phyloP scores from a whole-genome alignment of 2,113 vertebrate genomes.

The Ceuthmochares aereus region DNA sequence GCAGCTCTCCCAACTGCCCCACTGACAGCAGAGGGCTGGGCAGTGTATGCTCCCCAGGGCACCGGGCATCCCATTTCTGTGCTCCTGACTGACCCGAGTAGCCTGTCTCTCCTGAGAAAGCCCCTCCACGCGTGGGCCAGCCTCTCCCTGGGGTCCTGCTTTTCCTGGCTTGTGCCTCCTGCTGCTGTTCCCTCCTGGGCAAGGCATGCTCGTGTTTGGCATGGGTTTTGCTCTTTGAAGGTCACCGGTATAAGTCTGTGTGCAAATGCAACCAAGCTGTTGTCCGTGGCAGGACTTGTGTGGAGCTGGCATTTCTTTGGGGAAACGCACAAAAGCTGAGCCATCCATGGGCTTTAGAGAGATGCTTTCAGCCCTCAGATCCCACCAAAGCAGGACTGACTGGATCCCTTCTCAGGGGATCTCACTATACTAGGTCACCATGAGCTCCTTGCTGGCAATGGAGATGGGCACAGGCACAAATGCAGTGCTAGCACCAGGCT shows the following conservation, averaged over 20 bases:
- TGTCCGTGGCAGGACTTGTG: background rate
- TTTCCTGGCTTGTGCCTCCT: background rate
- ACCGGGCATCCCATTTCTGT: background rate
- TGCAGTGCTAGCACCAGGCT: background rate
- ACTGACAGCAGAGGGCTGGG: background rate
- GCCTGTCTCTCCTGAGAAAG: background rate
- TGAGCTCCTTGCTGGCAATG: background rate
- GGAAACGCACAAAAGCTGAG: background rate
- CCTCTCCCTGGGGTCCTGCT: background rate
- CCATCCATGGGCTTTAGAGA: background rate
- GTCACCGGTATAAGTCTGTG: accelerated
- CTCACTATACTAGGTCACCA: background rate
- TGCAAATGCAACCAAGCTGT: background rate
- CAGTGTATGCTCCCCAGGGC: accelerated
- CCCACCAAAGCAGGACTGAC: background rate
- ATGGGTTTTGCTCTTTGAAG: background rate
- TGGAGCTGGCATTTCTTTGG: background rate
- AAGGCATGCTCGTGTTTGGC: accelerated
- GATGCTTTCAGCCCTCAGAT: background rate
- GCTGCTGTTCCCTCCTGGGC: background rate
- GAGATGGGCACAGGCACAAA: background rate
- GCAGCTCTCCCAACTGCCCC: background rate
- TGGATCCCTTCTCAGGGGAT: background rate
- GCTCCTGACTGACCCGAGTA: background rate
- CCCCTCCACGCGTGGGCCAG: accelerated